Evolutionary conservation across 2,888 invertebrate species (phyloP), one percentile per base, ranked within the genome.

Genomic region (Amblyjoppa fuscipennis): DNA sequence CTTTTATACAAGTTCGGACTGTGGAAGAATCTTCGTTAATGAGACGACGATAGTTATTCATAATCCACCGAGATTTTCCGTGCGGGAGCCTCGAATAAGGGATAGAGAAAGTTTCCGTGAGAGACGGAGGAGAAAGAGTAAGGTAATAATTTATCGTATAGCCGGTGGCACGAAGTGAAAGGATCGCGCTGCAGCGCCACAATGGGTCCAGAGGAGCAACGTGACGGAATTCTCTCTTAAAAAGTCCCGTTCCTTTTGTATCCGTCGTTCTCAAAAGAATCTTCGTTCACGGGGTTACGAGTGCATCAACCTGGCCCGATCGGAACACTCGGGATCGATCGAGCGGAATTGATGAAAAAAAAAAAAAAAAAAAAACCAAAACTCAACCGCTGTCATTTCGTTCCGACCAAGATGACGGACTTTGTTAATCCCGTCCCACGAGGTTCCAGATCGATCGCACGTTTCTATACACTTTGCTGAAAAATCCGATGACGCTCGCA

Each of bases 61-160:
- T 49, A 13, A 34, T 28, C 51, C 31, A n/a, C 4, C n/a, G 51
- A 20, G 20, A 31, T 51, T 34, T 34, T 31, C 53, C 71, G 73
- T 59, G 56, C 45, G 59, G 59, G 59, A 74, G 73, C 41, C 45
- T 74, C 73, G 73, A 74, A 74, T 59, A 59, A 74, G 59, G 73
- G 73, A 59, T 25, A 74, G 73, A 74, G 73, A 74, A 74, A 74
- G 73, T 56, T 74, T 74, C 56, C 61, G 41, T 34, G 70, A 80
- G 68, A 85, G 76, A 83, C 84, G 71, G 66, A 53, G 68, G 49
- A 71, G 75, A 85, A 79, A 84, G 80, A 87, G 77, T 69, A 78
- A 64, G 69, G 81, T 80, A 83, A 86, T 87, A 86, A 88, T 88
- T 86, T 87, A 88, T 87, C 83, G 83, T 84, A 77, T 74, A 75